phyloP scores from a whole-genome alignment of 2,113 vertebrate species.

The Anthoscopus minutus region DNA sequence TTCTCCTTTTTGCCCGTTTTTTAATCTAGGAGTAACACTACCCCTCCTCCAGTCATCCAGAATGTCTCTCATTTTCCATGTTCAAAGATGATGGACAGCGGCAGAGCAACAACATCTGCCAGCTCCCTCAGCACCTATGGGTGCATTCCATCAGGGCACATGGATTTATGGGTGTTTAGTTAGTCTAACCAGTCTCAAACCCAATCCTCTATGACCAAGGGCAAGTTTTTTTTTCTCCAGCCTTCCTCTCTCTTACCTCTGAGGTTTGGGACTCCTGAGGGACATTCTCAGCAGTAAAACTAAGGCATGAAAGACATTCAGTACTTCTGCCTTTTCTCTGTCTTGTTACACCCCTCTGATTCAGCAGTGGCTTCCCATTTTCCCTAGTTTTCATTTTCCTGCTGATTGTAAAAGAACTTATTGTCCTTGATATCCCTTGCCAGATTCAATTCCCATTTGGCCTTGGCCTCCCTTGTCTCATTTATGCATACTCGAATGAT shows the following conservation, averaged over 20 bases:
- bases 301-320: neutral
- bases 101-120: neutral
- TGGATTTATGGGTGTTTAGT: neutral
- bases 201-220: neutral
- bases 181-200: neutral
- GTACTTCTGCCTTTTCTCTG: neutral
- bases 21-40: neutral
- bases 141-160: neutral
- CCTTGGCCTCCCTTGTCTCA: neutral
- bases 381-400: neutral
- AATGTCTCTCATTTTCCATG: neutral
- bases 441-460: neutral
- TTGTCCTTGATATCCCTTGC: neutral
- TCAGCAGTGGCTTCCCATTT: neutral
- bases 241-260: neutral
- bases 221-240: neutral
- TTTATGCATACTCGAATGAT: neutral
- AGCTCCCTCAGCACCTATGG: neutral
- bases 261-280: neutral
- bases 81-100: neutral
- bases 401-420: neutral
- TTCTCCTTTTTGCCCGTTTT: neutral
- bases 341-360: neutral
- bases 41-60: neutral
- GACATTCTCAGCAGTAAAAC: neutral